Conservation (phyloP, 2,888 invertebrate species). For the Arge pagana region DNA sequence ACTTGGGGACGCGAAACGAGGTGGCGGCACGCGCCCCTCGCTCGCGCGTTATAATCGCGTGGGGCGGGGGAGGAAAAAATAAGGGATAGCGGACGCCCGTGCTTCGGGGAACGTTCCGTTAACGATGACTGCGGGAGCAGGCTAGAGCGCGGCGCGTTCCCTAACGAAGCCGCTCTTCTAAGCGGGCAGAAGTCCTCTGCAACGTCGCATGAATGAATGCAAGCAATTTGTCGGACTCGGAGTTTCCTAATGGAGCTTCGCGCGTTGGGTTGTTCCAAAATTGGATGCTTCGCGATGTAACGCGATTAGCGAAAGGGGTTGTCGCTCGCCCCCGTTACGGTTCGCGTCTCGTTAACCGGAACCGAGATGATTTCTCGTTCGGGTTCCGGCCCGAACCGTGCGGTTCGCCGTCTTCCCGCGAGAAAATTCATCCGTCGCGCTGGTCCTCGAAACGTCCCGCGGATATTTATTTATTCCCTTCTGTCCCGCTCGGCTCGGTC, state of each 20-base stretch:
- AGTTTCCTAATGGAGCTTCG: conserved; percentile 12
- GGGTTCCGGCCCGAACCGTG: neutral
- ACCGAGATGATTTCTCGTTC: too few species aligned
- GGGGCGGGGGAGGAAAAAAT: too few species aligned
- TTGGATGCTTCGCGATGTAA: neutral
- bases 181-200: too few species aligned
- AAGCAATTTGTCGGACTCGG: conserved; percentile 16
- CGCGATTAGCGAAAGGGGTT: too few species aligned
- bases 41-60: too few species aligned
- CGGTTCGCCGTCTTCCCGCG: conserved; percentile 1
- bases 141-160: too few species aligned
- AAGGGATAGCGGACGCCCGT: too few species aligned
- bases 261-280: conserved; percentile 11
- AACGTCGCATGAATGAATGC: conserved; percentile 19
- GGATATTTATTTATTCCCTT: neutral
- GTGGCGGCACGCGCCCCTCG: too few species aligned
- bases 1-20: too few species aligned
- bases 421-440: neutral
- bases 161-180: too few species aligned
- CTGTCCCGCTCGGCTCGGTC: neutral
- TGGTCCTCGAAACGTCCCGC: neutral
- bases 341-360: conserved; percentile 6
- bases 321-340: neutral
- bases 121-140: too few species aligned
- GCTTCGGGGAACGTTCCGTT: too few species aligned